Base-by-base conservation (phyloP, 2,113 vertebrate species). In the Synchiropus splendidus region DNA sequence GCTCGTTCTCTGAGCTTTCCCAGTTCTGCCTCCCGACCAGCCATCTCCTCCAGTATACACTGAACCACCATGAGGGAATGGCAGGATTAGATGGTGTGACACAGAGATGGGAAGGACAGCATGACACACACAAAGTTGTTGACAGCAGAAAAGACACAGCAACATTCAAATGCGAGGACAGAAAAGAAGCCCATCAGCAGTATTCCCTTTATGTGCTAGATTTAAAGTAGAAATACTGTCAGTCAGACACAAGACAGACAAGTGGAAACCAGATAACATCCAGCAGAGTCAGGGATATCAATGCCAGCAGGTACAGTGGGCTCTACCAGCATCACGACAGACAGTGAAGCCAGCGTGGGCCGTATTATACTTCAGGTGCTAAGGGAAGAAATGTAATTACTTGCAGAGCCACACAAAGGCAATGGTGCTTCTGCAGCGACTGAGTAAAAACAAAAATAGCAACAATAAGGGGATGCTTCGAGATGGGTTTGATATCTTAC, bases 21-120 rank as follows among this genome's bases (percentile, higher is more conserved):
- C 83, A 99, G 87, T 81, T 94, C 92, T 71, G 84, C 81, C 73
- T 95, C 88, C 56, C 87, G 87, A 75, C 84, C 85, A 61, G 85
- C 76, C 87, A 94, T 87, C 85, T 98, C 95, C 83, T 98, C 90
- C 82, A 98, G 87, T 75, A 97, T 99, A 58, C 34, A 27, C 4
- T 13, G 21, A 27, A 27, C 86, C 88, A 82, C 78, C 79, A 79
- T 36, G 60, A 61, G 74, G 49, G 32, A 60, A 60, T 59, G 38
- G 55, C 52, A 75, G 18, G 30, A 45, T n/a, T n/a, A n/a, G n/a
- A n/a, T n/a, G n/a, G 18, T 2, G 30, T 30, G 39, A 34, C 14
- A 36, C 30, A 58, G 42, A 54, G 13, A 48, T 12, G 39, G 39
- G 39, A 42, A n/a, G n/a, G n/a, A n/a, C n/a, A n/a, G n/a, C n/a